These are phyloP conservation scores for Leptopilina drosophilae DNA, from an alignment of 2,888 invertebrate species.

Conservation along the genomic window DNA sequence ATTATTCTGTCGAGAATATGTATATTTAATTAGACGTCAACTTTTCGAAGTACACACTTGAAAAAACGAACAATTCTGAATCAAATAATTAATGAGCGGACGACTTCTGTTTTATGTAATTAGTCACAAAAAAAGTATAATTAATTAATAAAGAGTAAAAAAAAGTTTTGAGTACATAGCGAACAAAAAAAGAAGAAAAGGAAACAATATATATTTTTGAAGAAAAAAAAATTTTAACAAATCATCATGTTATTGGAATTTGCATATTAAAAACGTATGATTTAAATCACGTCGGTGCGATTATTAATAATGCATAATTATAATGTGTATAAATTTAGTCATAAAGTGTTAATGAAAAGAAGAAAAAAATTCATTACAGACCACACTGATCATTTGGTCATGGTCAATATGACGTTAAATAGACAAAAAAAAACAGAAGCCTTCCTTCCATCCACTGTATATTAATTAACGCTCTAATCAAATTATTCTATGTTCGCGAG, in stretches of 20 bases:
- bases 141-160: too few species aligned
- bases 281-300: not conserved
- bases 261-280: not conserved
- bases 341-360: not conserved
- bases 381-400: slow-evolving; percentile 9
- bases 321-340: not conserved
- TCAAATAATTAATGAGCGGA: too few species aligned
- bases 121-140: too few species aligned
- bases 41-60: too few species aligned
- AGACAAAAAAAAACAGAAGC: not conserved
- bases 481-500: not conserved
- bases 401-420: slow-evolving; percentile 1
- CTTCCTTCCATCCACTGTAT: not conserved
- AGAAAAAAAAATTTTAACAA: too few species aligned
- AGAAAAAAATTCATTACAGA: not conserved
- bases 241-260: too few species aligned
- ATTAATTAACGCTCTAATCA: not conserved
- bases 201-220: not conserved
- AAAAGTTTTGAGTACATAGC: too few species aligned
- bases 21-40: too few species aligned
- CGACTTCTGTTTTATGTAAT: too few species aligned
- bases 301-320: not conserved
- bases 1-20: too few species aligned
- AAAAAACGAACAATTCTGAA: too few species aligned
- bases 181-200: not conserved